These are phyloP conservation scores for Istiophorus platypterus DNA, from an alignment of 2,113 vertebrate genomes.

Conservation along the genomic window DNA sequence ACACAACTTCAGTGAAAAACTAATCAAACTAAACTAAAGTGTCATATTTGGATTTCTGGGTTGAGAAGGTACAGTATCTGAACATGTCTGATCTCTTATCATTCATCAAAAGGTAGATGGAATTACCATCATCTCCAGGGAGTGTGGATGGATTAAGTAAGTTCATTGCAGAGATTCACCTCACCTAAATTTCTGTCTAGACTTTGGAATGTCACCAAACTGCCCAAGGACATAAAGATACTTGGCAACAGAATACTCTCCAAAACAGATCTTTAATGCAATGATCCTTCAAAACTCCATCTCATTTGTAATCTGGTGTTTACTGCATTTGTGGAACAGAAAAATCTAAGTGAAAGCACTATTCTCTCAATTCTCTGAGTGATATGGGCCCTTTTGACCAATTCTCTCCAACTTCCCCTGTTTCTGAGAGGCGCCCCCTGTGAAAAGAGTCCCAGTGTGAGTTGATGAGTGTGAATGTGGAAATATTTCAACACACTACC, in stretches of 20 bases:
- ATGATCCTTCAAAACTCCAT: background rate
- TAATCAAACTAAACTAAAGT: no score
- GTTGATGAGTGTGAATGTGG: slow-evolving; percentile 35
- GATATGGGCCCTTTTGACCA: slow-evolving; percentile 10
- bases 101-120: background rate
- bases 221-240: slow-evolving; percentile 16
- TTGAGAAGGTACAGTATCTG: background rate
- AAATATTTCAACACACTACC: slow-evolving; percentile 55
- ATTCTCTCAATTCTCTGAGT: slow-evolving; percentile 12
- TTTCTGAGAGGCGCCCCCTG: background rate
- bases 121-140: background rate
- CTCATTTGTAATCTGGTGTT: background rate
- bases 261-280: slow-evolving; percentile 24
- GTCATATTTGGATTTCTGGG: background rate
- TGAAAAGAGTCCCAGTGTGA: slow-evolving; percentile 31
- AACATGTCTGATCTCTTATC: background rate
- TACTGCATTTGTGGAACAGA: background rate
- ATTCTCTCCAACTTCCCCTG: background rate
- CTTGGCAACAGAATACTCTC: slow-evolving; percentile 17
- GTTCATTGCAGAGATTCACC: no score
- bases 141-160: background rate
- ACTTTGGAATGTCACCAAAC: slow-evolving; percentile 34
- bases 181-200: no score
- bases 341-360: slow-evolving; percentile 9
- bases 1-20: no score